These are phyloP conservation scores for Pristionchus pacificus DNA, from an alignment of 1,140 invertebrate species.

Conservation along the genomic window DNA sequence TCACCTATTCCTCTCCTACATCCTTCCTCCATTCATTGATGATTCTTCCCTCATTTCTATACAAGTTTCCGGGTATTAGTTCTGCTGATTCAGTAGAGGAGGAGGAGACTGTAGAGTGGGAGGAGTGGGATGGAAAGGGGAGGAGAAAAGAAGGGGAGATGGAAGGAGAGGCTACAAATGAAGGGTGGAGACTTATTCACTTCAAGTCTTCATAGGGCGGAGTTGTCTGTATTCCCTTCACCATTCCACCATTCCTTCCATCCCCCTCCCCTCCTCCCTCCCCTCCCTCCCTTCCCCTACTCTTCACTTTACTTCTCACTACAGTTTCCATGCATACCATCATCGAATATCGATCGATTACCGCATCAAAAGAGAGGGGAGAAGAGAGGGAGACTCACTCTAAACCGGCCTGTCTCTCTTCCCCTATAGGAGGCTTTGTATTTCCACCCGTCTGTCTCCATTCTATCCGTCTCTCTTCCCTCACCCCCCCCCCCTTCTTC, in stretches of 20 bases:
- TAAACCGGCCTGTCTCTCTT: no score
- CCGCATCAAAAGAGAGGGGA: no score
- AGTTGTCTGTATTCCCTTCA: not conserved
- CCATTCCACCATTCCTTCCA: not conserved
- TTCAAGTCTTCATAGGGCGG: not conserved
- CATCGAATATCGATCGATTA: not conserved
- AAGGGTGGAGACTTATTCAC: not conserved
- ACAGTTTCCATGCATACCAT: constrained; percentile 15
- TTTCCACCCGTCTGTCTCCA: no score
- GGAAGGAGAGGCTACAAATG: not conserved
- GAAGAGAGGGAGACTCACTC: no score
- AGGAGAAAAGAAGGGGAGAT: not conserved
- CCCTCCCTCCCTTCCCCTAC: not conserved
- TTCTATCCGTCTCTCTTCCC: no score
- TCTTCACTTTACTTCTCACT: constrained; percentile 1
- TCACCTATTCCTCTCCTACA: no score
- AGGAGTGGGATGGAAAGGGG: not conserved
- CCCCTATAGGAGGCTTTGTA: no score
- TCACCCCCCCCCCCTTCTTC: not conserved
- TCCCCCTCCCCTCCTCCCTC: not conserved
- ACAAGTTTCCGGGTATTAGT: constrained; percentile 1
- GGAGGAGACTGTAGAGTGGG: not conserved
- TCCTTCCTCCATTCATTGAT: no score
- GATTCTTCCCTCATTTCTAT: constrained; percentile 12
- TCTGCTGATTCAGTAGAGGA: not conserved